A percentile compares a stretch with the other conserved stretches of the same genome.
These are phyloP conservation scores for Cromileptes altivelis DNA, from an alignment of 2,113 vertebrate genomes.

Conservation along the genomic window DNA sequence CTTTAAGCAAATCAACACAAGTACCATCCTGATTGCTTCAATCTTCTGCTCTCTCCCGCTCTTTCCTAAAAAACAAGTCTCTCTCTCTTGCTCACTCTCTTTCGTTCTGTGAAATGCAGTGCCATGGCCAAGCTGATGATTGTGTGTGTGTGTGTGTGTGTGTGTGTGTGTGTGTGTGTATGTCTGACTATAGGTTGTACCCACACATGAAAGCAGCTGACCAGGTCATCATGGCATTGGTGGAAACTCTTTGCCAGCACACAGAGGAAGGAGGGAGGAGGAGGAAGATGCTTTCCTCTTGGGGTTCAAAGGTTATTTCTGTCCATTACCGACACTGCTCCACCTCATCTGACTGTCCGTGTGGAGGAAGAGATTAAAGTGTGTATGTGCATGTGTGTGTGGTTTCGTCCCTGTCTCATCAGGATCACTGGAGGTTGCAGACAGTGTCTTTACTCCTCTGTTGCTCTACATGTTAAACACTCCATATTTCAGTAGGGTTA, in stretches of 20 bases:
- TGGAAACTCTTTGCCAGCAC: constrained; percentile 69
- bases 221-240: constrained; percentile 30
- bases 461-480: not conserved
- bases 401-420: not conserved
- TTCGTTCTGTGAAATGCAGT: not conserved
- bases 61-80: constrained; percentile 17
- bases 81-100: constrained; percentile 7
- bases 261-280: constrained; percentile 33
- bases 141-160: constrained; percentile 14
- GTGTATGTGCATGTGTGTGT: not conserved
- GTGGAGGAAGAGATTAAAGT: constrained; percentile 29
- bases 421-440: not conserved
- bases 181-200: constrained; percentile 16
- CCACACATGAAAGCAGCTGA: constrained; percentile 43
- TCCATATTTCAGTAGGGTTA: not conserved
- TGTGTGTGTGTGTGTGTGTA: constrained; percentile 10
- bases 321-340: constrained; percentile 70
- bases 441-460: not conserved
- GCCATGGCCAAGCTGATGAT: not conserved
- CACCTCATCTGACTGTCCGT: constrained; percentile 32
- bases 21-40: constrained; percentile 16
- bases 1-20: constrained; percentile 36
- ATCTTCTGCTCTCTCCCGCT: constrained; percentile 6
- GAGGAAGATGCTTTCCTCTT: constrained; percentile 71
- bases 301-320: constrained; percentile 75